Conservation (phyloP, 92 coral and sea anemone genomes). For the Scolanthus callimorphus region DNA sequence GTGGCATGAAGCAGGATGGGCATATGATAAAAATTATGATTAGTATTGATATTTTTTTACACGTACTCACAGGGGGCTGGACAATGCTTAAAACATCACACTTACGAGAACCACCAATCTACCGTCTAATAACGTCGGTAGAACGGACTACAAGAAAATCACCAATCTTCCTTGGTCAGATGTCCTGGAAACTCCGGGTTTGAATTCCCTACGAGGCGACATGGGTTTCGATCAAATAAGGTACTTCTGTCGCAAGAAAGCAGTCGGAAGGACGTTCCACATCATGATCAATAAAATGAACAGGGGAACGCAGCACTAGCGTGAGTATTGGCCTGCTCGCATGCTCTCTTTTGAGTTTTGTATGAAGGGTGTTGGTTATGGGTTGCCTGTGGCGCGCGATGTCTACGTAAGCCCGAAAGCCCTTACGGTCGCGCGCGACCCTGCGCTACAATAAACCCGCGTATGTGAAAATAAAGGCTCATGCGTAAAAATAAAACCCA, state of each 20-base stretch:
- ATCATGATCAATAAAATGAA: slow-evolving; percentile 31
- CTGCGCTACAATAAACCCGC: too few species aligned
- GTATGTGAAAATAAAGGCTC: too few species aligned
- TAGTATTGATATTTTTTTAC: too few species aligned
- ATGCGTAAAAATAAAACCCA: too few species aligned
- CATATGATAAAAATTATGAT: too few species aligned
- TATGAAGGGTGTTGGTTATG: too few species aligned
- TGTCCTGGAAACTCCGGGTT: neutral
- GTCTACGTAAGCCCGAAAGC: too few species aligned
- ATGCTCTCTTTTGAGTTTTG: too few species aligned
- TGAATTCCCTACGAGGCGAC: slow-evolving; percentile 12
- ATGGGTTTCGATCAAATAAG: slow-evolving; percentile 47
- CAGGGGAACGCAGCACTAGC: slow-evolving; percentile 23
- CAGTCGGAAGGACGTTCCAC: slow-evolving; percentile 30
- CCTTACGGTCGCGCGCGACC: too few species aligned
- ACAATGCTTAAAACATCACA: neutral
- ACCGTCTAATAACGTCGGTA: neutral
- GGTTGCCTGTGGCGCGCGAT: too few species aligned
- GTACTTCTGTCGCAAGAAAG: slow-evolving; percentile 28
- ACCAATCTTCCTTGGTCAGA: neutral
- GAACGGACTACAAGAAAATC: neutral
- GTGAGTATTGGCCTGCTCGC: too few species aligned
- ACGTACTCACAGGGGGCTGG: neutral
- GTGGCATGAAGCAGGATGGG: too few species aligned
- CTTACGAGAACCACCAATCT: neutral